phyloP scores from a whole-genome alignment of 2,797 vertebrate genomes.

The Mormyrus hasselquistii region DNA sequence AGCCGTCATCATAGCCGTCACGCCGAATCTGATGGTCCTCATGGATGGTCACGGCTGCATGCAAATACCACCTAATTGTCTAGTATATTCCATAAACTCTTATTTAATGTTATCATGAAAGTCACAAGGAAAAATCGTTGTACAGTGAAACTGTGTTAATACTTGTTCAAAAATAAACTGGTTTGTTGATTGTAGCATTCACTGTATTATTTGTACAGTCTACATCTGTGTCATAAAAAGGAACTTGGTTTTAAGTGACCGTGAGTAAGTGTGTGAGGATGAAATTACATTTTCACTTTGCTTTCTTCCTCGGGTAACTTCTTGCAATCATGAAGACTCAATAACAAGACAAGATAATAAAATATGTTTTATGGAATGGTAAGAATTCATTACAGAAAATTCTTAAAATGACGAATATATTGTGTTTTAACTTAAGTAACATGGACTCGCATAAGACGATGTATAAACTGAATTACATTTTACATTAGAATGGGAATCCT shows the following conservation, averaged over 20 bases:
- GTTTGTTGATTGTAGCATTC: conserved; percentile 7
- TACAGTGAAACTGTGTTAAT: conserved; percentile 64
- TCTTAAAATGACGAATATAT: background rate
- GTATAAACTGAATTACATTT: background rate
- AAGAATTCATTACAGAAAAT: background rate
- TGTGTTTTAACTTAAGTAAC: background rate
- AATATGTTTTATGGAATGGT: background rate
- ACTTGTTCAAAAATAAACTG: conserved; percentile 56
- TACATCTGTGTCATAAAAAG: background rate
- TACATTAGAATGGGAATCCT: background rate
- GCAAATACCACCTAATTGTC: conserved; percentile 48
- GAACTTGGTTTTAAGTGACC: background rate
- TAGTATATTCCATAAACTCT: conserved; percentile 67
- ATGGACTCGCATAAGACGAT: background rate
- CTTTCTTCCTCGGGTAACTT: background rate
- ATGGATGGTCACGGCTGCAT: conserved; percentile 52
- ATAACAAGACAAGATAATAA: background rate
- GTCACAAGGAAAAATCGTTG: conserved; percentile 52
- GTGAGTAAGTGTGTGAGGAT: background rate
- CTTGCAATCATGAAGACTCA: background rate
- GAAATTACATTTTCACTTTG: background rate
- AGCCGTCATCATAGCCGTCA: background rate
- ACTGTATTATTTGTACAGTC: background rate
- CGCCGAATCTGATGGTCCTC: conserved; percentile 7
- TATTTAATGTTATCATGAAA: conserved; percentile 42